Evolutionary conservation across 1,140 invertebrate genomes (phyloP).

Genomic region (Ctenoplectra terminalis): DNA sequence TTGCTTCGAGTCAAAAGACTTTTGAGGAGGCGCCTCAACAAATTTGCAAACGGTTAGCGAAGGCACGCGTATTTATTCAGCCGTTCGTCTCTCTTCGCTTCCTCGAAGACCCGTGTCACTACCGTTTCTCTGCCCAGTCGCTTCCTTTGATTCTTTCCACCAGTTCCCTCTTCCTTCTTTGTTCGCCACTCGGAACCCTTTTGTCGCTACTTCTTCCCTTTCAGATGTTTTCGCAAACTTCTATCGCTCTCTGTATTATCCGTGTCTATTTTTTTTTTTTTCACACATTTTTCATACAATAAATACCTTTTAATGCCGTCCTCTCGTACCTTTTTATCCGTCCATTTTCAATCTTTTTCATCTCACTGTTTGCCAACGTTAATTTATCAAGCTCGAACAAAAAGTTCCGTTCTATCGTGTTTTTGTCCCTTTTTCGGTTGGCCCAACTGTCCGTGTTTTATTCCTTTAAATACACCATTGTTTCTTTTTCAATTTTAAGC

Average conservation of each 20-base stretch:
- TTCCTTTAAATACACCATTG: no score
- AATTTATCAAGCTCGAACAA: no score
- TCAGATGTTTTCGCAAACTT: not conserved
- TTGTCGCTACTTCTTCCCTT: not conserved
- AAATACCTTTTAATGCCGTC: no score
- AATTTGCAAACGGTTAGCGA: slow-evolving; percentile 69
- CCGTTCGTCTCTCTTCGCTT: slow-evolving; percentile 53
- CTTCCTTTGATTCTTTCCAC: slow-evolving; percentile 23
- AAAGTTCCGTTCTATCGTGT: no score
- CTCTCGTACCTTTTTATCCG: no score
- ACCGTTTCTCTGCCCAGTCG: slow-evolving; percentile 4
- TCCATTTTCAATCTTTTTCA: no score
- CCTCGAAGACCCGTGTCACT: slow-evolving; percentile 32
- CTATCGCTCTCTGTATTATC: not conserved
- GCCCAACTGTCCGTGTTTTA: no score
- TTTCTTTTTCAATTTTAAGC: no score
- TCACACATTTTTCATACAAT: no score
- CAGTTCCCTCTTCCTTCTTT: not conserved
- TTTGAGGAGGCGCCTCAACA: slow-evolving; percentile 57
- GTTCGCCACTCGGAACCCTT: no score
- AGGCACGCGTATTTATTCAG: slow-evolving; percentile 67
- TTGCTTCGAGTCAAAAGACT: slow-evolving; percentile 17
- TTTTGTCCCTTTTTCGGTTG: no score
- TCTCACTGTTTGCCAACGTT: no score
- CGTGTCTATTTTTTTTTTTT: not conserved